Base-by-base conservation (phyloP, 2,113 vertebrate species). In the Corythornis madagascariensis region DNA sequence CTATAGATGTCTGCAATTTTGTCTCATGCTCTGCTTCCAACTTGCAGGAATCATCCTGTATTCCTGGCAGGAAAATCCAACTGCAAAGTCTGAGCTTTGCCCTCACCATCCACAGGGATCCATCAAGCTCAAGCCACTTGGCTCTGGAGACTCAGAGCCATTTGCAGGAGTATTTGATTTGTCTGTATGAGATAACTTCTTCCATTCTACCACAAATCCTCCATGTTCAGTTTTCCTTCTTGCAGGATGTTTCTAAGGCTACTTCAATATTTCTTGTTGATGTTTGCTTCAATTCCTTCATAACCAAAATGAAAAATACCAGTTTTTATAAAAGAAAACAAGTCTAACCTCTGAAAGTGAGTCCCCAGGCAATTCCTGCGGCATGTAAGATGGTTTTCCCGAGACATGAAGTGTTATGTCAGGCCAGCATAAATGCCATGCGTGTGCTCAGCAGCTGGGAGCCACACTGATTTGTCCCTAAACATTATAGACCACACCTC, bases 361-460 rank as follows among this genome's bases (percentile, higher is more conserved):
- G n/a, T 67, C 35, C 43, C 29, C 22, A 77, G 87, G 11, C 38
- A 73, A 83, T 47, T 86, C 25, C 67, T 35, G 22, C 2, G 1
- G 60, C 35, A 13, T 59, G 19, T 66, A 43, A 88, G 33, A n/a
- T 38, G 25, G 5, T 48, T 86, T 79, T 95, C 16, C 61, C 86
- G 76, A 81, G 69, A 67, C 43, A 15, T 22, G 16, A 74, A 88
- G 8, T 48, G 53, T 81, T 80, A 60, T 42, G 88, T 91, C 48
- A 81, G 69, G 35, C 40, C 7, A 0, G 17, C 64, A 72, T 43
- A 78, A 88, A 94, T 22, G 13, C 35, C 38, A 70, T n/a, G 35
- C 47, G 77, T 28, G 52, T 69, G 43, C 56, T 86, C 72, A 91
- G 65, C 88, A 86, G 90, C 83, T 91, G 83, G 52, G 16, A 90